Percentiles rank a stretch among this genome's conserved stretches.
phyloP scores from a whole-genome alignment of 2,888 invertebrate species.

The Micropterix aruncella region DNA sequence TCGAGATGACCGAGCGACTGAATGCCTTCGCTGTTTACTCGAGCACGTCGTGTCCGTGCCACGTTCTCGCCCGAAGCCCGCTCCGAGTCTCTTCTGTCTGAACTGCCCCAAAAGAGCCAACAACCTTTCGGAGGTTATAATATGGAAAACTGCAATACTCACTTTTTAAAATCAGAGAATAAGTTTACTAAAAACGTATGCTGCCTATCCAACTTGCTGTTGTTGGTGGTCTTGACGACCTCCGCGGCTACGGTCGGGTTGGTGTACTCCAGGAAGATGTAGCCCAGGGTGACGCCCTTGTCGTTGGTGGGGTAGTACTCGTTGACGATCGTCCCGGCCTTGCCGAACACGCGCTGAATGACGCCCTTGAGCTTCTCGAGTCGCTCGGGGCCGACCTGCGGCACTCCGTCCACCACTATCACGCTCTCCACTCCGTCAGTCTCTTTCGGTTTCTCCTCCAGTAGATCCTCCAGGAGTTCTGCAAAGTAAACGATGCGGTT shows the following conservation, averaged over 20 bases:
- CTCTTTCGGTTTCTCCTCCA: slow-evolving; percentile 82
- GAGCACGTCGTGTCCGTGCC: too few relatives aligned
- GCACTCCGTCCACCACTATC: slow-evolving; percentile 92
- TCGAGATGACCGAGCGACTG: too few relatives aligned
- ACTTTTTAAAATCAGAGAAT: slow-evolving; percentile 92
- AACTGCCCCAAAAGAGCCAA: too few relatives aligned
- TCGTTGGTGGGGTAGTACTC: slow-evolving; percentile 79
- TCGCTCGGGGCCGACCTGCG: slow-evolving; percentile 84
- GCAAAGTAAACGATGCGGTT: slow-evolving; percentile 45
- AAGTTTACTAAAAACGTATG: slow-evolving; percentile 90
- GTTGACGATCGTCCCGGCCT: slow-evolving; percentile 76
- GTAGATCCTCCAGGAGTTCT: slow-evolving; percentile 87
- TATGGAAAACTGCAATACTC: slow-evolving; percentile 20
- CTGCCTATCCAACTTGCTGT: slow-evolving; percentile 89
- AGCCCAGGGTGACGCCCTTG: slow-evolving; percentile 79
- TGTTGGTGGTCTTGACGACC: slow-evolving; percentile 79
- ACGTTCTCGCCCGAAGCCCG: too few relatives aligned
- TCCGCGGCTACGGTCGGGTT: slow-evolving; percentile 73
- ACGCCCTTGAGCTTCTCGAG: slow-evolving; percentile 87
- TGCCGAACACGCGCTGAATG: slow-evolving; percentile 79
- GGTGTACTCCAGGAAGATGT: slow-evolving; percentile 84
- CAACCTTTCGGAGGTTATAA: neutral
- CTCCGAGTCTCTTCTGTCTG: too few relatives aligned
- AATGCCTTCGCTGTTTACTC: too few relatives aligned
- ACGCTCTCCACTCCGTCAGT: slow-evolving; percentile 94